A percentile compares a stretch with the other conserved stretches of the same genome.
Conservation (phyloP, 2,888 invertebrate species). For the Cheilosia grossa region DNA sequence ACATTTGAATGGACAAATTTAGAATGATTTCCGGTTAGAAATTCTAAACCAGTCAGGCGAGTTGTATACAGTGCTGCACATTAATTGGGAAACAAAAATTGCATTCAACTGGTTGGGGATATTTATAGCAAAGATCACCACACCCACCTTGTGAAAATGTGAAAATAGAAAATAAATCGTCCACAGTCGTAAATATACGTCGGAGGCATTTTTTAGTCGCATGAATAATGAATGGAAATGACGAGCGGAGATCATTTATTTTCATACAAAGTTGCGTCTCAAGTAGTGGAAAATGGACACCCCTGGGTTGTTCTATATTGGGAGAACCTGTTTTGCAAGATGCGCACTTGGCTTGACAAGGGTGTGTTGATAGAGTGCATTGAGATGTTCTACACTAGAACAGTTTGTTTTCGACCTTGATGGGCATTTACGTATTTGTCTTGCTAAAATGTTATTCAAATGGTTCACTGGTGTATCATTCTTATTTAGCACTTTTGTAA, state of each 20-base stretch:
- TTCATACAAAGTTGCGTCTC: constrained; percentile 1
- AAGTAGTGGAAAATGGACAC: not conserved
- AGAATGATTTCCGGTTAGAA: not conserved
- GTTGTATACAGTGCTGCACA: not conserved
- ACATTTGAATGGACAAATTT: not conserved
- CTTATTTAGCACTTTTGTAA: not conserved
- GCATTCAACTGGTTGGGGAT: constrained; percentile 5
- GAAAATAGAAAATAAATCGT: constrained; percentile 32
- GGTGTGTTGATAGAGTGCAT: not conserved
- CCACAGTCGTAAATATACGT: not conserved
- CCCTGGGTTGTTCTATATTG: not conserved
- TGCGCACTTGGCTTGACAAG: not conserved
- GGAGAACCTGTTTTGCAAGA: not conserved
- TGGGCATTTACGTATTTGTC: not conserved
- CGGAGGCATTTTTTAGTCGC: not conserved
- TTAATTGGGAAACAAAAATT: constrained; percentile 3
- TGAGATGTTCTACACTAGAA: not conserved
- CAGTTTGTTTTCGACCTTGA: not conserved
- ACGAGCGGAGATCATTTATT: not conserved
- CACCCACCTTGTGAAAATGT: constrained; percentile 49
- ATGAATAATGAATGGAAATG: constrained; percentile 6
- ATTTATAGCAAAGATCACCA: constrained; percentile 32
- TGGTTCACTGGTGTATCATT: not conserved
- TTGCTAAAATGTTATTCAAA: not conserved
- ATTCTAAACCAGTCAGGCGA: not conserved